A percentile compares a stretch with the other conserved stretches of the same genome.
phyloP scores from a whole-genome alignment of 2,113 vertebrate species.

The Chloebia gouldiae region DNA sequence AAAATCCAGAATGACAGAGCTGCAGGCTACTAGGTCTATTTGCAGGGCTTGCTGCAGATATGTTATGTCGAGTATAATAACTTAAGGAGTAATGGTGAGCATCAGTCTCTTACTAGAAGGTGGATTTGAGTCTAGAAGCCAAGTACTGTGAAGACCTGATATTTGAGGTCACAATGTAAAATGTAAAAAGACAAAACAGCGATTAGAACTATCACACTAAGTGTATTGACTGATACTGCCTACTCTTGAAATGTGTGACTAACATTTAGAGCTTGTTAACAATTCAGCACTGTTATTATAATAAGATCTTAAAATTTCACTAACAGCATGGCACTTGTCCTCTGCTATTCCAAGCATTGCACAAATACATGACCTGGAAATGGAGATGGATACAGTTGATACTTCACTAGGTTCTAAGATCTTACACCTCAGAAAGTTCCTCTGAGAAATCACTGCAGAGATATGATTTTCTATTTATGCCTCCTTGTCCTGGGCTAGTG shows the following conservation, averaged over 20 bases:
- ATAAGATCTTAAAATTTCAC: neutral
- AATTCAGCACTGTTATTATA: neutral
- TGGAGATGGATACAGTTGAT: neutral
- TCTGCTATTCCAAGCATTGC: neutral
- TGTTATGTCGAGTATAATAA: neutral
- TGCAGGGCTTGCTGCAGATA: constrained; percentile 8
- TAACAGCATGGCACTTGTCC: neutral
- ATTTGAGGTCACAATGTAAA: neutral
- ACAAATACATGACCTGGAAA: neutral
- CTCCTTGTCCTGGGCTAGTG: neutral
- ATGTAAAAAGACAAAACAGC: neutral
- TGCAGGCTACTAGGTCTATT: constrained; percentile 40
- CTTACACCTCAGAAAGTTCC: neutral
- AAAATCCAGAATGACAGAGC: constrained; percentile 63
- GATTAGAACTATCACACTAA: neutral
- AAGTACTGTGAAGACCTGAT: neutral
- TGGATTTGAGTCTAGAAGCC: neutral
- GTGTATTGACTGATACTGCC: neutral
- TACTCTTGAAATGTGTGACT: neutral
- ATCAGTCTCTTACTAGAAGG: neutral
- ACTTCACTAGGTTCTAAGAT: neutral
- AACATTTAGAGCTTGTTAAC: neutral
- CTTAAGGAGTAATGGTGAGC: neutral
- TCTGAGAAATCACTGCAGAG: neutral
- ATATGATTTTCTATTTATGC: neutral